These are phyloP conservation scores for Lasioglossum vierecki DNA, from an alignment of 2,888 invertebrate species.

Conservation along the genomic window DNA sequence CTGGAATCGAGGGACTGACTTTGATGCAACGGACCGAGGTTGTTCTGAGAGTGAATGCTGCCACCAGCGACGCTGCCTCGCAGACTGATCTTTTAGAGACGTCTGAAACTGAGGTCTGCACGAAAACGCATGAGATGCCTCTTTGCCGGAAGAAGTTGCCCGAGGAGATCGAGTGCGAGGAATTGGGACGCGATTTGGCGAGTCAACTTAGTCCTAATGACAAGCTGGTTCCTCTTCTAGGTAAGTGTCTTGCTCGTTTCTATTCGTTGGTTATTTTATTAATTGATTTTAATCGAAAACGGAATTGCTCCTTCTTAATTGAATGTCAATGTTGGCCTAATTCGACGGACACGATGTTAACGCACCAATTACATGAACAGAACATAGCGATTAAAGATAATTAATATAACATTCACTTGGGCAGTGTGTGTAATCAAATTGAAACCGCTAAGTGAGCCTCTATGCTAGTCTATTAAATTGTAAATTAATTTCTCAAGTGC, in stretches of 20 bases:
- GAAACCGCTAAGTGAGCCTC: not conserved
- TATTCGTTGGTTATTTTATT: not conserved
- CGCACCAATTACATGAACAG: not conserved
- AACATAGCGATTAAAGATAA: not conserved
- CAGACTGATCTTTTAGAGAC: constrained; percentile 85
- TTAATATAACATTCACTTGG: not conserved
- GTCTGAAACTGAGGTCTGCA: constrained; percentile 67
- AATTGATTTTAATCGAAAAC: not conserved
- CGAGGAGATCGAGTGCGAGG: constrained; percentile 92
- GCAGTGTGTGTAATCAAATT: not conserved
- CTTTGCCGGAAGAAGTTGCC: constrained; percentile 87
- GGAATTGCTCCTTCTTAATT: not conserved
- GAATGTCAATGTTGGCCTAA: not conserved
- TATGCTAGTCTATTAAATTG: not conserved
- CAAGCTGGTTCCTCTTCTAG: constrained; percentile 88
- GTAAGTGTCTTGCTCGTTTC: constrained; percentile 68
- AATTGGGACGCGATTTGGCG: constrained; percentile 87
- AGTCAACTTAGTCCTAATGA: constrained; percentile 87
- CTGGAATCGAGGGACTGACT: constrained; percentile 85
- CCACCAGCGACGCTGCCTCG: constrained; percentile 87
- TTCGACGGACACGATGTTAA: not conserved
- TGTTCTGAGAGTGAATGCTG: constrained; percentile 86
- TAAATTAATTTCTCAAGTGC: not conserved
- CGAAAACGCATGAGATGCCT: constrained; percentile 78
- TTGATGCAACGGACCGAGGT: constrained; percentile 88